phyloP scores from a whole-genome alignment of 2,888 invertebrate species.

The Selenia dentaria region DNA sequence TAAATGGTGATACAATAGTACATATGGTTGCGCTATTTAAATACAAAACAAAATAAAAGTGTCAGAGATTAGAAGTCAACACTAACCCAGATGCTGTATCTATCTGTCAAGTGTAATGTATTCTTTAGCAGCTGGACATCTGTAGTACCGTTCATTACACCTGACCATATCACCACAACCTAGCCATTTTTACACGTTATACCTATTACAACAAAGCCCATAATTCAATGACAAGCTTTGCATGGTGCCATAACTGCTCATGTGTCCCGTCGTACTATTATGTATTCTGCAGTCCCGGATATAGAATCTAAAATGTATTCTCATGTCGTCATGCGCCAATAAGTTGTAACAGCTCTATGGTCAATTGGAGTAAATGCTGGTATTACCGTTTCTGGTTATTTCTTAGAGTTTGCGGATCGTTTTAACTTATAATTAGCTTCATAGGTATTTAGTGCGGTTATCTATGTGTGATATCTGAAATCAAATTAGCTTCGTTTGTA shows the following conservation, averaged over 20 bases:
- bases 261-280: conserved; percentile 6
- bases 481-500: not conserved
- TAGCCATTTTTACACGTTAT: conserved; percentile 23
- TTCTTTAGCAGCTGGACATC: conserved; percentile 53
- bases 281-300: not conserved
- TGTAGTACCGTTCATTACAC: conserved; percentile 60
- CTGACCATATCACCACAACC: conserved; percentile 43
- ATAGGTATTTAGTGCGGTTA: conserved; percentile 20
- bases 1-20: too few species aligned
- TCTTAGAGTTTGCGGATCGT: conserved; percentile 30
- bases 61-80: conserved; percentile 1
- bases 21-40: too few species aligned
- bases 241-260: conserved; percentile 12
- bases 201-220: conserved; percentile 18
- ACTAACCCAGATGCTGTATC: conserved; percentile 22
- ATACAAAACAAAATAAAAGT: conserved; percentile 6
- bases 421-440: conserved; percentile 28
- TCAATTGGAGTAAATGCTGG: conserved; percentile 37
- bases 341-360: conserved; percentile 30
- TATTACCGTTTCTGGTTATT: conserved; percentile 34
- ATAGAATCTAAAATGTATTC: conserved; percentile 2
- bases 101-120: conserved; percentile 31
- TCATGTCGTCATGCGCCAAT: conserved; percentile 31
- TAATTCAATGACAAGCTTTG: not conserved
- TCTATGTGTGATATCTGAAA: conserved; percentile 11